A percentile compares a stretch with the other conserved stretches of the same genome.
Conservation (phyloP, 2,888 invertebrate species). For the Bursaphelenchus okinawaensis region DNA sequence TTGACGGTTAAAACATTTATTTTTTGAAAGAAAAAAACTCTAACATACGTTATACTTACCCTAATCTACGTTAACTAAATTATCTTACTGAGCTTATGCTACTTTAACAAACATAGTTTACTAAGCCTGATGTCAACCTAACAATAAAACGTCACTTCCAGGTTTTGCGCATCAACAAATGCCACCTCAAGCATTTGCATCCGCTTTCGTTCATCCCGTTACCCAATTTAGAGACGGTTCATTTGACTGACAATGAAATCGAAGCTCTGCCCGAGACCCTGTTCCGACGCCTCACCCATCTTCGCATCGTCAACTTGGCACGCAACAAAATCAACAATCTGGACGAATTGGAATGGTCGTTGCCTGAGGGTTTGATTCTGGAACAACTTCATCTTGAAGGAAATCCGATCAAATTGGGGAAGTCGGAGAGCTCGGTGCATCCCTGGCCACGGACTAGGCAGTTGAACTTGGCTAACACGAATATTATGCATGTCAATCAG, state of each 20-base stretch:
- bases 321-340: constrained; percentile 41
- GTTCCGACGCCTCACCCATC: constrained; percentile 32
- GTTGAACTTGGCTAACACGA: constrained; percentile 35
- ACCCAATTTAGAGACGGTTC: constrained; percentile 44
- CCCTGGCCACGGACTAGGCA: constrained; percentile 38
- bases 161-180: constrained; percentile 37
- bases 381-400: constrained; percentile 40
- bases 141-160: not conserved
- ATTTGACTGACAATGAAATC: constrained; percentile 41
- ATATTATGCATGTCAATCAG: constrained; percentile 34
- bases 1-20: too few species aligned
- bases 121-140: too few species aligned
- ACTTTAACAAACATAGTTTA: too few species aligned
- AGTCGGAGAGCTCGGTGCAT: constrained; percentile 8
- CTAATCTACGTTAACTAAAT: too few species aligned
- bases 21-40: too few species aligned
- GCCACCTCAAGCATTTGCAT: constrained; percentile 37
- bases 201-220: constrained; percentile 41
- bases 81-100: too few species aligned
- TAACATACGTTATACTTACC: too few species aligned
- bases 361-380: constrained; percentile 36
- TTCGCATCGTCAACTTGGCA: constrained; percentile 37
- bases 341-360: constrained; percentile 31
- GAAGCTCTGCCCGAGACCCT: constrained; percentile 38
- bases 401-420: constrained; percentile 37